These are phyloP conservation scores for Odontomachus brunneus DNA, from an alignment of 1,140 invertebrate genomes.

Conservation along the genomic window DNA sequence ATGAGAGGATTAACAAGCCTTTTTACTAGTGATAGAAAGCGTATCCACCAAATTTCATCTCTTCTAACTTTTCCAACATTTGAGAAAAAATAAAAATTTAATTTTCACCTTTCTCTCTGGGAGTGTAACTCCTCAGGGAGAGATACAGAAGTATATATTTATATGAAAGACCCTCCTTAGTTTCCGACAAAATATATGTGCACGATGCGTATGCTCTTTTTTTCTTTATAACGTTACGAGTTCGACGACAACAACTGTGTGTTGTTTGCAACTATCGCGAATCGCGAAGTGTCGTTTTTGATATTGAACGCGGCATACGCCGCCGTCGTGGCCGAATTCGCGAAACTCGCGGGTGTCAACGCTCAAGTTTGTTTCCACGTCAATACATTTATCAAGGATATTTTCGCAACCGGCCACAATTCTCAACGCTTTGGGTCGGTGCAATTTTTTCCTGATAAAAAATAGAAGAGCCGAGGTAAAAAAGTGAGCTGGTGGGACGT, in stretches of 20 bases:
- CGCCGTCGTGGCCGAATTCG: slow-evolving; percentile 5
- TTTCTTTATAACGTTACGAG: slow-evolving; percentile 7
- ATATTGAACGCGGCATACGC: slow-evolving; percentile 25
- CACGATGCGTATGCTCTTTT: not conserved
- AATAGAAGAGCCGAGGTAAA: slow-evolving; percentile 6
- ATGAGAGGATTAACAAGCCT: no score
- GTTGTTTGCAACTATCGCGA: slow-evolving; percentile 47
- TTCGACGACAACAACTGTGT: slow-evolving; percentile 33
- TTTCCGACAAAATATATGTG: no score
- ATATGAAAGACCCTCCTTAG: no score
- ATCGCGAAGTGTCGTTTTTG: slow-evolving; percentile 18
- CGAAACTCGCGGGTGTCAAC: slow-evolving; percentile 51
- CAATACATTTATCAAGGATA: slow-evolving; percentile 70
- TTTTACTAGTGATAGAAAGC: no score
- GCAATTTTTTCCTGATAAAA: slow-evolving; percentile 45
- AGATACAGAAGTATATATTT: no score
- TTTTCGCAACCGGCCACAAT: slow-evolving; percentile 52
- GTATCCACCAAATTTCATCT: no score
- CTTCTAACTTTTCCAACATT: no score
- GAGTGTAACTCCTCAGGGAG: no score
- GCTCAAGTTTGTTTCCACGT: slow-evolving; percentile 56
- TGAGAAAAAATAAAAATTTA: no score
- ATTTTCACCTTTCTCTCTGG: no score
- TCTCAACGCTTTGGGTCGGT: slow-evolving; percentile 19
- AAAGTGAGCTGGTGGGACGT: slow-evolving; percentile 57